Conservation (phyloP, 2,888 invertebrate genomes). For the Stenodema calcarata region DNA sequence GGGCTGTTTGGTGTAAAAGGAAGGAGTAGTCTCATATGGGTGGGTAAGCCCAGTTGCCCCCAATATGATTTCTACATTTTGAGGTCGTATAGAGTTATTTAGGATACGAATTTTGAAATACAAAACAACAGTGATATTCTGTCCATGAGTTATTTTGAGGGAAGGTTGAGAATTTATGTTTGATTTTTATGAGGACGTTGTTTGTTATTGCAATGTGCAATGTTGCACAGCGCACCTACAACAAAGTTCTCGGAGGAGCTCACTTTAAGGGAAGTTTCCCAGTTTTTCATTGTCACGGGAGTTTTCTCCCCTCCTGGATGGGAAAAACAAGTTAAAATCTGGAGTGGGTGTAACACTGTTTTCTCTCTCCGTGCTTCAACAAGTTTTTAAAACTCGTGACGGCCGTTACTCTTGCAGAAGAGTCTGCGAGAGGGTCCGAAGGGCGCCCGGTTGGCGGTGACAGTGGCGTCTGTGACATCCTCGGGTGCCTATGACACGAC, state of each 20-base stretch:
- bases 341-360: conserved; percentile 14
- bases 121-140: too few relatives aligned
- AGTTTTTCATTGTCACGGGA: conserved; percentile 36
- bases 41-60: too few relatives aligned
- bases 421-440: not conserved
- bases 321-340: not conserved
- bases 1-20: too few relatives aligned
- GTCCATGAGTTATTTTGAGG: too few relatives aligned
- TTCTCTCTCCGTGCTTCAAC: conserved; percentile 4
- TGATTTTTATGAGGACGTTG: too few relatives aligned
- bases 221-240: too few relatives aligned
- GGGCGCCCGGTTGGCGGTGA: conserved; percentile 5
- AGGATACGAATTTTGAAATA: too few relatives aligned
- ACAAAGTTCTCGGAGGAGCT: not conserved
- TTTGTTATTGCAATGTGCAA: too few relatives aligned
- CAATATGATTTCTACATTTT: too few relatives aligned
- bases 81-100: too few relatives aligned
- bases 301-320: not conserved
- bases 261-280: conserved; percentile 13
- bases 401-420: conserved; percentile 24
- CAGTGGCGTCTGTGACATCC: not conserved
- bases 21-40: too few relatives aligned
- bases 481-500: not conserved
- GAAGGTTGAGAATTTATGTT: too few relatives aligned
- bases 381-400: conserved; percentile 31